Conservation (phyloP, 2,797 vertebrate genomes). For the Margarornis squamiger region DNA sequence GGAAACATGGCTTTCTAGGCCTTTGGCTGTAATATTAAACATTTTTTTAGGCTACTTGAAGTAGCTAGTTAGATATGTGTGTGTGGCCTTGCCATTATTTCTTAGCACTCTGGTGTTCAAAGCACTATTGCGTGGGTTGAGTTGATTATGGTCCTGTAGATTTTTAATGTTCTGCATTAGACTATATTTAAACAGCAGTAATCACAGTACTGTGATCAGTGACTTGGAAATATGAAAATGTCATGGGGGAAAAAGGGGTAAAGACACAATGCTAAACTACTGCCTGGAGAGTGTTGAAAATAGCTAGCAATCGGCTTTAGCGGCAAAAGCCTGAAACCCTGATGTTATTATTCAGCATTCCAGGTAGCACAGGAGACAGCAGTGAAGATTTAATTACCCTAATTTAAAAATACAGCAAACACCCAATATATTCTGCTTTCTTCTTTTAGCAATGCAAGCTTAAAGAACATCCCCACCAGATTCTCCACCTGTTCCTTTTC, state of each 20-base stretch:
- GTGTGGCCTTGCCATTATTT: neutral
- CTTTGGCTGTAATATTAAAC: neutral
- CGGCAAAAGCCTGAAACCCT: neutral
- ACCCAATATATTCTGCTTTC: neutral
- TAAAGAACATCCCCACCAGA: neutral
- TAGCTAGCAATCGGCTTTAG: neutral
- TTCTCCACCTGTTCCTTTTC: neutral
- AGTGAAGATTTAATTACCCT: neutral
- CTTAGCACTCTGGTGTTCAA: neutral
- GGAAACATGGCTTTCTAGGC: neutral
- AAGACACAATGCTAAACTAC: constrained; percentile 1
- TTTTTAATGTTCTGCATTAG: neutral
- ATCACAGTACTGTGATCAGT: neutral
- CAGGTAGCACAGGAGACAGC: neutral
- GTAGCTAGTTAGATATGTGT: neutral
- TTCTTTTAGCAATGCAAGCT: neutral
- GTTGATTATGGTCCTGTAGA: neutral
- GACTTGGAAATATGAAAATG: constrained; percentile 30
- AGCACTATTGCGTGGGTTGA: neutral
- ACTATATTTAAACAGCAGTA: constrained; percentile 19
- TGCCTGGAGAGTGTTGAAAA: constrained; percentile 23
- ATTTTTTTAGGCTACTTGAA: neutral
- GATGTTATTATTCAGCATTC: neutral
- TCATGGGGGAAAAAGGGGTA: neutral
- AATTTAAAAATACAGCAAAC: neutral